A percentile compares a stretch with the other conserved stretches of the same genome.
phyloP scores from a whole-genome alignment of 2,797 vertebrate genomes.

The Nyctalus aviator region DNA sequence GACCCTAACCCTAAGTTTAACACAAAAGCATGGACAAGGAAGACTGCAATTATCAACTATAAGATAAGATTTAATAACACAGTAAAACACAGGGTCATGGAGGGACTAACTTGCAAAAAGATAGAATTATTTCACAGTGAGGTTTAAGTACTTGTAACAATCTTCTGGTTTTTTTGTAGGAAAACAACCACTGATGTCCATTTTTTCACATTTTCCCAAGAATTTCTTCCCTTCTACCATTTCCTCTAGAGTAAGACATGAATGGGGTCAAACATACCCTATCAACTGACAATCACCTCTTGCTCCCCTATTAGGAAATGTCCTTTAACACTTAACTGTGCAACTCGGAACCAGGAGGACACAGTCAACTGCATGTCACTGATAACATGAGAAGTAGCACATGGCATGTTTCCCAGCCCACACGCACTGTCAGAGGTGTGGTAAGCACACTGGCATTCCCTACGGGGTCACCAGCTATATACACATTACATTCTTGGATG shows the following conservation, averaged over 20 bases:
- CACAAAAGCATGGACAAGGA: conserved; percentile 58
- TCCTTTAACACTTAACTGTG: conserved; percentile 56
- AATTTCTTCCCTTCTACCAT: conserved; percentile 68
- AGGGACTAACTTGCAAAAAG: conserved; percentile 83
- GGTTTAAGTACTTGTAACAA: conserved; percentile 75
- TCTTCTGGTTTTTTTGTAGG: conserved; percentile 84
- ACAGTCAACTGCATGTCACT: conserved; percentile 21
- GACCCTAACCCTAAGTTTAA: conserved; percentile 54
- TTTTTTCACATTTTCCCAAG: conserved; percentile 82
- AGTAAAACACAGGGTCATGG: conserved; percentile 70
- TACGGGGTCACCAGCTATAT: neutral
- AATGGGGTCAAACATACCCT: conserved; percentile 74
- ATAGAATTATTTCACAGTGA: conserved; percentile 88
- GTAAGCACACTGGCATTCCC: neutral
- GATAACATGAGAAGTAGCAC: conserved; percentile 68
- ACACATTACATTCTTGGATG: conserved; percentile 21
- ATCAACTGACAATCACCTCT: conserved; percentile 46
- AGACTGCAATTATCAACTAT: conserved; percentile 62
- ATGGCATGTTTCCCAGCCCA: conserved; percentile 68
- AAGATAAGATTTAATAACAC: conserved; percentile 76
- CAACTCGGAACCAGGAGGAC: conserved; percentile 47
- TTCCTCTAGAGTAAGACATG: conserved; percentile 24
- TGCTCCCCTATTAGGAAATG: conserved; percentile 67
- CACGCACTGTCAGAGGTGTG: neutral
- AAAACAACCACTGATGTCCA: conserved; percentile 62